Percentiles rank a stretch among this genome's conserved stretches.
These are phyloP conservation scores for Panagrolaimus sp. DNA, from an alignment of 1,140 invertebrate species.

Conservation along the genomic window DNA sequence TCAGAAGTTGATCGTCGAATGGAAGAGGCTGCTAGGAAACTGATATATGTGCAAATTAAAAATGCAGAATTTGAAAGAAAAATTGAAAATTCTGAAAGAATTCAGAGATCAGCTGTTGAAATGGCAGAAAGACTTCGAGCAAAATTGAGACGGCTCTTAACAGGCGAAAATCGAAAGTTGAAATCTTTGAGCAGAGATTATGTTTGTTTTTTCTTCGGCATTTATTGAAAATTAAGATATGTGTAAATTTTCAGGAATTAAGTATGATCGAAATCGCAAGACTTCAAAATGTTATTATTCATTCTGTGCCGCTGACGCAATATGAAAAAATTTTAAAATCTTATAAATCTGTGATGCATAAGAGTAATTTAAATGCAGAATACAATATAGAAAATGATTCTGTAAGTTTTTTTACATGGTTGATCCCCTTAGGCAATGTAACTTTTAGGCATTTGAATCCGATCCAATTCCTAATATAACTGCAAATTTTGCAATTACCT, in stretches of 20 bases:
- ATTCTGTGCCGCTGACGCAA: slow-evolving; percentile 41
- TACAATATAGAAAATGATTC: neutral
- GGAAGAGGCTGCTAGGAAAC: slow-evolving; percentile 39
- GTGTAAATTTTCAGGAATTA: slow-evolving; percentile 31
- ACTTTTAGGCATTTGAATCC: neutral
- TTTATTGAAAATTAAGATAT: slow-evolving; percentile 15
- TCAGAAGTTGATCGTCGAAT: slow-evolving; percentile 42
- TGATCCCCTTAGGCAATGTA: no score
- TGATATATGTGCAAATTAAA: slow-evolving; percentile 37
- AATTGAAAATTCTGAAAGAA: slow-evolving; percentile 16
- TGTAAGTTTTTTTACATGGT: neutral
- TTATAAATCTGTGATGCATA: slow-evolving; percentile 25
- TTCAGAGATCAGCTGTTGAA: slow-evolving; percentile 25
- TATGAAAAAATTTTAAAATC: slow-evolving; percentile 32
- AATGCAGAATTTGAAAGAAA: slow-evolving; percentile 28
- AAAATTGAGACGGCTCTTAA: slow-evolving; percentile 14
- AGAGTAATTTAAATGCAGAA: neutral
- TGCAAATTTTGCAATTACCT: neutral
- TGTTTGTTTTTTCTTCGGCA: neutral
- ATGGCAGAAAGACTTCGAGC: slow-evolving; percentile 12
- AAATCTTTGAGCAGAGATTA: slow-evolving; percentile 27
- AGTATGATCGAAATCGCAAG: slow-evolving; percentile 38
- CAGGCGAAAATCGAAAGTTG: slow-evolving; percentile 17
- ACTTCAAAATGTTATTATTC: slow-evolving; percentile 37
- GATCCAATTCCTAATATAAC: neutral